Percentiles rank a stretch among this genome's conserved stretches.
phyloP scores from a whole-genome alignment of 2,888 invertebrate genomes.

The Mechanitis mazaeus region DNA sequence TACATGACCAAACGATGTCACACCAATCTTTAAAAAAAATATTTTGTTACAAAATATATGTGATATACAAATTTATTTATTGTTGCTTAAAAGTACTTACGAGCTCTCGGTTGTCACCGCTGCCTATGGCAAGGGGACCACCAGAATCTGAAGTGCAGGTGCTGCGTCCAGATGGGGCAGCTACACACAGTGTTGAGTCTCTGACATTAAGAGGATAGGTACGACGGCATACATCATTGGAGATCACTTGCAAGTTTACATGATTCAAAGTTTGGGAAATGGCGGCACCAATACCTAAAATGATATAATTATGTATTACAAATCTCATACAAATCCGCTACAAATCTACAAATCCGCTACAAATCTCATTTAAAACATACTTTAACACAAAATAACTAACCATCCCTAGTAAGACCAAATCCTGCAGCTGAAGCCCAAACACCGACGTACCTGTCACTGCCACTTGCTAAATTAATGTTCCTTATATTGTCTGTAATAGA shows the following conservation, averaged over 20 bases:
- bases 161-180: background rate
- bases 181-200: background rate
- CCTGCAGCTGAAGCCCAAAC: constrained; percentile 26
- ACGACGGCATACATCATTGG: background rate
- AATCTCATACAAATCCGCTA: too few relatives aligned
- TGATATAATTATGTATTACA: too few relatives aligned
- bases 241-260: background rate
- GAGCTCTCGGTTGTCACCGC: too few relatives aligned
- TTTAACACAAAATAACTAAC: constrained; percentile 16
- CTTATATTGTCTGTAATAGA: constrained; percentile 39
- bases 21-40: constrained; percentile 25
- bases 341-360: too few relatives aligned
- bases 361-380: background rate
- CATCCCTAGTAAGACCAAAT: constrained; percentile 23
- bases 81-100: too few relatives aligned
- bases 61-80: too few relatives aligned
- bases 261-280: background rate
- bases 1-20: constrained; percentile 30
- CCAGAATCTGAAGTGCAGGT: background rate
- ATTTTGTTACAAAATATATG: constrained; percentile 3
- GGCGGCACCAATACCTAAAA: background rate
- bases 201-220: background rate
- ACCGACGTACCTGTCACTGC: constrained; percentile 27
- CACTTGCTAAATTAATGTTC: constrained; percentile 41
- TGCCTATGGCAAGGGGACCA: background rate